Evolutionary conservation across 2,797 vertebrate species (phyloP), one percentile per base, ranked within the genome.

Genomic region (Argya squamiceps): DNA sequence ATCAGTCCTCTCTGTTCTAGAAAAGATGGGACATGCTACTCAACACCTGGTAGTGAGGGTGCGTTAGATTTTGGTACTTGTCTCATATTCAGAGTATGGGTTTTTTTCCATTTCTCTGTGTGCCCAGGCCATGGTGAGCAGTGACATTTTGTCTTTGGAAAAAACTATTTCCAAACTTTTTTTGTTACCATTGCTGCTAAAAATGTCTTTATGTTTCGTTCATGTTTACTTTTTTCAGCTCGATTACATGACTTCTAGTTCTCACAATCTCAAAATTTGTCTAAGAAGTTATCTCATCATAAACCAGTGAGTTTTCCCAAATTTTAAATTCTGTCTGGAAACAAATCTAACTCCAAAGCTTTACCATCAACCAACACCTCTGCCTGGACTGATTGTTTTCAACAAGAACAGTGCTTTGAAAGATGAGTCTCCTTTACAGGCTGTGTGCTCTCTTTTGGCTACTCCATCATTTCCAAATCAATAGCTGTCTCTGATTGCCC

Each of bases 391-490:
- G 88, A 95, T 88, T 84, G 81, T 94, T 94, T 84, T 84, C 90
- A 95, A 74, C 62, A 71, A 85, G 87, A 95, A 36, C 60, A 53
- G 76, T 71, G 65, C 70, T 92, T 96, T 96, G 94, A 97, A 96
- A 91, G 91, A 97, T 67, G 71, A 94, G 63, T 59, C 74, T 77
- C 37, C 77, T 81, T 93, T 90, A 62, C 73, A 82, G 56, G n/a
- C 91, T 94, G 37, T 27, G 47, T 43, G 83, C 62, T 91, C 68
- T 97, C 43, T 64, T 91, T 80, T 70, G 67, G 50, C 84, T 91
- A 56, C 73, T 95, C 78, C 55, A 59, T 96, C 91, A 86, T 62
- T 79, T 93, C 41, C 79, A 91, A 96, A 97, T 97, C 97, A 96
- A 97, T 94, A 96, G 81, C 77, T 92, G 92, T 89, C 90, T 90